Percentiles rank a stretch among this genome's conserved stretches.
Evolutionary conservation across 2,888 invertebrate genomes (phyloP).

Genomic region (Ethmia dodecea): DNA sequence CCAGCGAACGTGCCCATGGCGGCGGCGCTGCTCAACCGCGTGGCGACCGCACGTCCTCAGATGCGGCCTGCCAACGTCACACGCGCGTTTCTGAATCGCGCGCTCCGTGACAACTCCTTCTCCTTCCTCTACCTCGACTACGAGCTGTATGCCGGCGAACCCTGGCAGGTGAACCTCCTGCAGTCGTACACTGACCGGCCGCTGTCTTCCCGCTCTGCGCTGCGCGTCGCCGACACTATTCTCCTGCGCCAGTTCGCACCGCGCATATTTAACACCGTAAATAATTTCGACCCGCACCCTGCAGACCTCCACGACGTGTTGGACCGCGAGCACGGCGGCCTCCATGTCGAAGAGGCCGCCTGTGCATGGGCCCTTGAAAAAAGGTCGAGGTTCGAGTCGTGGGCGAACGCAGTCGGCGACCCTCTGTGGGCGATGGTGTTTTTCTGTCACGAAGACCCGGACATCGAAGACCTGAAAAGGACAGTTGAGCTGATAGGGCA

Average conservation of each 20-base stretch:
- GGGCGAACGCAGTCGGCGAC: slow-evolving; percentile 6
- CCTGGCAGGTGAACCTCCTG: slow-evolving; percentile 3
- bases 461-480: slow-evolving; percentile 3
- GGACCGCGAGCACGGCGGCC: slow-evolving; percentile 2
- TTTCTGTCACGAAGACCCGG: slow-evolving; percentile 20
- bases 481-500: too few relatives aligned
- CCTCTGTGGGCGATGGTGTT: slow-evolving; percentile 4
- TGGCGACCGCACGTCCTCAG: not conserved
- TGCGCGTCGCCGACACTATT: slow-evolving; percentile 10
- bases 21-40: not conserved
- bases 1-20: not conserved
- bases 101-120: not conserved
- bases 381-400: not conserved
- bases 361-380: slow-evolving; percentile 17
- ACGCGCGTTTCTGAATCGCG: not conserved
- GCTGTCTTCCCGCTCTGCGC: slow-evolving; percentile 8
- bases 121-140: slow-evolving; percentile 33
- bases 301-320: slow-evolving; percentile 6
- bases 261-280: slow-evolving; percentile 1
- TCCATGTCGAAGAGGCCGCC: slow-evolving; percentile 18
- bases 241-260: slow-evolving; percentile 12
- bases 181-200: not conserved
- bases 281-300: not conserved
- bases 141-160: slow-evolving; percentile 21
- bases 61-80: not conserved